Percentiles rank a stretch among this genome's conserved stretches.
Conservation (phyloP, 2,888 invertebrate species). For the Bugulina stolonifera region DNA sequence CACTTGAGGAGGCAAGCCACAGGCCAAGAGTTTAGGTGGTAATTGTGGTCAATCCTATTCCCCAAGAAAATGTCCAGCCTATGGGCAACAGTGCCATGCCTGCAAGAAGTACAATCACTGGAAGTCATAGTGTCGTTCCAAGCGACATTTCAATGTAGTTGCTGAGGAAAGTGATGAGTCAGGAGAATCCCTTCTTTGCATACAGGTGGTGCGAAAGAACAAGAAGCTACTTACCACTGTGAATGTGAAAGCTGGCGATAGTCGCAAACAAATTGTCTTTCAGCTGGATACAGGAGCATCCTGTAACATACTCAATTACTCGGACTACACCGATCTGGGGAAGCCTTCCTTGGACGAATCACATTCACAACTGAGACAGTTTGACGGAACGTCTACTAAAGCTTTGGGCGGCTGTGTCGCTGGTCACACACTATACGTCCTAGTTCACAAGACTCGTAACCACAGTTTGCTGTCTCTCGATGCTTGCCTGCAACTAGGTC, state of each 20-base stretch:
- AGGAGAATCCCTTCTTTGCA: background rate
- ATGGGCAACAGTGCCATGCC: conserved; percentile 17
- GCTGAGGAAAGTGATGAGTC: background rate
- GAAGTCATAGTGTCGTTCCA: background rate
- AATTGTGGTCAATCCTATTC: background rate
- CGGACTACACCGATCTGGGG: background rate
- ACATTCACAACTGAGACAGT: background rate
- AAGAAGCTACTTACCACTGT: conserved; percentile 6
- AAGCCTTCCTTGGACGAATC: background rate
- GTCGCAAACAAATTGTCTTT: background rate
- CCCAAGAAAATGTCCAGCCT: conserved; percentile 11
- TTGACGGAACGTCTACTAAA: conserved; percentile 12
- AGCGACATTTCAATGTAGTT: background rate
- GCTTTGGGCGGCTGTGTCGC: background rate
- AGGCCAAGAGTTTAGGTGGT: background rate
- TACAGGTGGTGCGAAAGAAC: background rate
- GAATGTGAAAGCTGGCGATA: background rate
- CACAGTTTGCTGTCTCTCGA: background rate
- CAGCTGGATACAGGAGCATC: conserved; percentile 2
- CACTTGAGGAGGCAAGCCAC: background rate
- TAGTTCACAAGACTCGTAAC: background rate
- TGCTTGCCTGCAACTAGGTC: conserved; percentile 3
- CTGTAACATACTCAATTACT: conserved; percentile 15
- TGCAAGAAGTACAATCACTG: conserved; percentile 23
- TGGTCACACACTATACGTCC: too few species aligned